These are phyloP conservation scores for Tyrophagus putrescentiae DNA, from an alignment of 1,140 invertebrate species.

Conservation along the genomic window DNA sequence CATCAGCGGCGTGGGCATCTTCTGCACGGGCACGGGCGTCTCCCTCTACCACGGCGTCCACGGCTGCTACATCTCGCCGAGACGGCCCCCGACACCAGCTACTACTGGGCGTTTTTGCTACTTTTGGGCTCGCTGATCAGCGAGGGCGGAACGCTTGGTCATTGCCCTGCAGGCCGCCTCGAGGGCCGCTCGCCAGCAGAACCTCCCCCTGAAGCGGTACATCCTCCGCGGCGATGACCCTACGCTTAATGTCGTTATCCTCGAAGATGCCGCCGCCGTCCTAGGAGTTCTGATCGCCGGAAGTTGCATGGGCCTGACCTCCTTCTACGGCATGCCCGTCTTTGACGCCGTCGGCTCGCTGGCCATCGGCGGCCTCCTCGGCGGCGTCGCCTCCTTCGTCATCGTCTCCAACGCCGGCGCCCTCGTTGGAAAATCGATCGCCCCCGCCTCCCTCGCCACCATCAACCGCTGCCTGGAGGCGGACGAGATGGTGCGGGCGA, in stretches of 20 bases:
- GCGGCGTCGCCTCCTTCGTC: slow-evolving; percentile 82
- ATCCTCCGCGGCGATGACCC: slow-evolving; percentile 55
- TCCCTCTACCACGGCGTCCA: slow-evolving; percentile 88
- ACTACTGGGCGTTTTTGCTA: slow-evolving; percentile 76
- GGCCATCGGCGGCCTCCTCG: slow-evolving; percentile 67
- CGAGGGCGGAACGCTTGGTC: slow-evolving; percentile 68
- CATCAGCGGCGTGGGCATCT: slow-evolving; percentile 94
- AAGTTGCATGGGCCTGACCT: slow-evolving; percentile 72
- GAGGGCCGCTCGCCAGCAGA: slow-evolving; percentile 58
- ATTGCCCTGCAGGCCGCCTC: slow-evolving; percentile 75
- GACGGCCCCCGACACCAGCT: slow-evolving; percentile 49
- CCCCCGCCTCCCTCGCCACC: slow-evolving; percentile 62
- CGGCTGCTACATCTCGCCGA: slow-evolving; percentile 70
- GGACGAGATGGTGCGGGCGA: slow-evolving; percentile 90
- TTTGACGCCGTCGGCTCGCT: slow-evolving; percentile 81
- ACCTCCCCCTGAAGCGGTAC: slow-evolving; percentile 45
- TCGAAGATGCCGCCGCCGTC: slow-evolving; percentile 91
- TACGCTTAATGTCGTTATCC: slow-evolving; percentile 83
- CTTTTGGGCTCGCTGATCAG: slow-evolving; percentile 72
- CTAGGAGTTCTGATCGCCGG: slow-evolving; percentile 69
- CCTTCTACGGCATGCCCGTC: slow-evolving; percentile 53
- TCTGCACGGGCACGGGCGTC: slow-evolving; percentile 85
- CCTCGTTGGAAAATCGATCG: slow-evolving; percentile 81
- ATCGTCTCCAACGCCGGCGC: slow-evolving; percentile 86
- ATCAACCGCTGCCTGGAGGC: slow-evolving; percentile 79